A percentile compares a stretch with the other conserved stretches of the same genome.
Evolutionary conservation across 2,113 vertebrate genomes (phyloP).

Genomic region (Campylomormyrus tamandua): DNA sequence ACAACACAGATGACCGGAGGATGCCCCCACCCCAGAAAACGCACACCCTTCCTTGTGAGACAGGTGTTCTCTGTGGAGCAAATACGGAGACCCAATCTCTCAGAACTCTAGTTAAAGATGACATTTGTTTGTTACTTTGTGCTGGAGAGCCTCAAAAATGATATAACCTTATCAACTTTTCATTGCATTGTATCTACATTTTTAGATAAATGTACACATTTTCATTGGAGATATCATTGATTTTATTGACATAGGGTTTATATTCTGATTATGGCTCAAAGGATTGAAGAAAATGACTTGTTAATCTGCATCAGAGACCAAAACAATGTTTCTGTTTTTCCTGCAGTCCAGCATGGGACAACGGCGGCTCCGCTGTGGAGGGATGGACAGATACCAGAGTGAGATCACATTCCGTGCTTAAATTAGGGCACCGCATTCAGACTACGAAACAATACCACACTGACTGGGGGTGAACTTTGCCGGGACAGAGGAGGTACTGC

Average conservation of each 20-base stretch:
- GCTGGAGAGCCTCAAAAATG: neutral
- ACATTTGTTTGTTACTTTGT: neutral
- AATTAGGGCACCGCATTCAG: conserved; percentile 22
- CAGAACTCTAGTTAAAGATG: neutral
- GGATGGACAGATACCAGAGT: conserved; percentile 86
- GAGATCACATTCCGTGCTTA: conserved; percentile 83
- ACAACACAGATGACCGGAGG: neutral
- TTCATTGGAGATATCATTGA: neutral
- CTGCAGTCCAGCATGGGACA: conserved; percentile 85
- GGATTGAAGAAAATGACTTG: conserved; percentile 81
- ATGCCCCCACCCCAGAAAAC: neutral
- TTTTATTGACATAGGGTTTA: conserved; percentile 62
- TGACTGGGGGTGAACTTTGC: neutral
- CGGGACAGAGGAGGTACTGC: neutral
- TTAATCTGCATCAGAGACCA: conserved; percentile 72
- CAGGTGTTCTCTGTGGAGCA: neutral
- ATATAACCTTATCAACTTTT: neutral
- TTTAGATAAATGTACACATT: neutral
- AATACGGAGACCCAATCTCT: neutral
- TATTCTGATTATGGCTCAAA: conserved; percentile 87
- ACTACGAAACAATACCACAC: neutral
- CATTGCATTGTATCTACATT: conserved; percentile 66
- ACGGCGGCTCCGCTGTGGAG: conserved; percentile 85
- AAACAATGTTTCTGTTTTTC: conserved; percentile 69
- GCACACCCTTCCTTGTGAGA: neutral